phyloP scores from a whole-genome alignment of 1,140 invertebrate genomes.

The Papilio helenus region DNA sequence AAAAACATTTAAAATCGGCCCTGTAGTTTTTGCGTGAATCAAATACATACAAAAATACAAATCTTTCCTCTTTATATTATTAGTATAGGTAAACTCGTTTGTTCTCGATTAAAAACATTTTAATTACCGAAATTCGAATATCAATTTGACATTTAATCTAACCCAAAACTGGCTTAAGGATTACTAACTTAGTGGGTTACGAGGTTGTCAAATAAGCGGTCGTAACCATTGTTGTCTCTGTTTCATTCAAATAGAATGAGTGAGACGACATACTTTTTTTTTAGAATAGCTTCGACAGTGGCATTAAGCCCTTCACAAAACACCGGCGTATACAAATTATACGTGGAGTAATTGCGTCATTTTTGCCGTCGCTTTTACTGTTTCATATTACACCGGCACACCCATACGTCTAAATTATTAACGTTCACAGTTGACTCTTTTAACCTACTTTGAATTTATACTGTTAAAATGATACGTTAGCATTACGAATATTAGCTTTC shows the following conservation, averaged over 20 bases:
- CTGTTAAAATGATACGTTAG: background rate
- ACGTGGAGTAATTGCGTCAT: slow-evolving; percentile 36
- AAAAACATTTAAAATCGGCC: no score
- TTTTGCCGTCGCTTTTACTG: slow-evolving; percentile 26
- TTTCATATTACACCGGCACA: slow-evolving; percentile 32
- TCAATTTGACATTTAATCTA: slow-evolving; percentile 11
- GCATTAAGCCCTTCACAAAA: slow-evolving; percentile 13
- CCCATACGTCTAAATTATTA: slow-evolving; percentile 33
- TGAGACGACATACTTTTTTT: background rate
- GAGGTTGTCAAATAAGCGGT: slow-evolving; percentile 4
- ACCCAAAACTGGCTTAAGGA: background rate
- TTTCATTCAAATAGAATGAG: background rate
- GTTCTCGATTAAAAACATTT: background rate
- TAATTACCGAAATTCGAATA: background rate
- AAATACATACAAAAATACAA: no score
- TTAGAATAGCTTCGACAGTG: background rate
- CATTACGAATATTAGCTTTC: background rate
- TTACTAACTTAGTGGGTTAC: slow-evolving; percentile 7
- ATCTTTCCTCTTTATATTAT: no score
- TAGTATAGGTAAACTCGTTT: no score
- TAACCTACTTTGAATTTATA: slow-evolving; percentile 24
- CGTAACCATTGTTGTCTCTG: background rate
- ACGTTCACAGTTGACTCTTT: slow-evolving; percentile 22
- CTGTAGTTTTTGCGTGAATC: no score
- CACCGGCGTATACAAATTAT: slow-evolving; percentile 22